Percentiles rank a stretch among this genome's conserved stretches.
Conservation (phyloP, 1,140 invertebrate species). For the Drosophila subpulchrella region DNA sequence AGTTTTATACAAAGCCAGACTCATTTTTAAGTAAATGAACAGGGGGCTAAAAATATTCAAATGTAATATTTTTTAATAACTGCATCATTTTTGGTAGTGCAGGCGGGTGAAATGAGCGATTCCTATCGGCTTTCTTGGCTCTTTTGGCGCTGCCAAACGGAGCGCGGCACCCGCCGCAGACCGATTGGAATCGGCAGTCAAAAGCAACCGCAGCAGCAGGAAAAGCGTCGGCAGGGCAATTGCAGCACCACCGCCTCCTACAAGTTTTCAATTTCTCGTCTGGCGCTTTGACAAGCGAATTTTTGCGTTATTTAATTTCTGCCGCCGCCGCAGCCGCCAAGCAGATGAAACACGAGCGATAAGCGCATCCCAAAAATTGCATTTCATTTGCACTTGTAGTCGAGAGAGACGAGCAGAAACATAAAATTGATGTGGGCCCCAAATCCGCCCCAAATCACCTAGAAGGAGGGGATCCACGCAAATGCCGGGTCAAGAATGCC, state of each 20-base stretch:
- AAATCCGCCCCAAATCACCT: conserved; percentile 35
- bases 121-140: conserved; percentile 67
- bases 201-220: conserved; percentile 14
- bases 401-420: conserved; percentile 26
- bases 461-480: conserved; percentile 19
- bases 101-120: conserved; percentile 69
- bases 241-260: conserved; percentile 63
- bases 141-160: conserved; percentile 73
- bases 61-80: neutral
- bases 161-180: conserved; percentile 70
- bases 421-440: conserved; percentile 39
- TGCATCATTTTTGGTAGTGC: conserved; percentile 1
- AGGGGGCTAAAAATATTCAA: too few relatives aligned
- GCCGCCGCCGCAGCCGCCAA: conserved; percentile 20
- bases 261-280: conserved; percentile 60
- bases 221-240: conserved; percentile 14
- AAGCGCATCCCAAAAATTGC: conserved; percentile 61
- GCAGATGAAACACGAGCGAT: conserved; percentile 66
- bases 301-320: conserved; percentile 74
- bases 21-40: too few relatives aligned
- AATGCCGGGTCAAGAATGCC: conserved; percentile 46
- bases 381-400: conserved; percentile 69
- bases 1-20: too few relatives aligned
- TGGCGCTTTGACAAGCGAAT: conserved; percentile 68
- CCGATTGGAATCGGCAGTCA: conserved; percentile 74